Evolutionary conservation across 2,888 invertebrate species (phyloP), one percentile per base, ranked within the genome.

Genomic region (Dichetophora obliterata): DNA sequence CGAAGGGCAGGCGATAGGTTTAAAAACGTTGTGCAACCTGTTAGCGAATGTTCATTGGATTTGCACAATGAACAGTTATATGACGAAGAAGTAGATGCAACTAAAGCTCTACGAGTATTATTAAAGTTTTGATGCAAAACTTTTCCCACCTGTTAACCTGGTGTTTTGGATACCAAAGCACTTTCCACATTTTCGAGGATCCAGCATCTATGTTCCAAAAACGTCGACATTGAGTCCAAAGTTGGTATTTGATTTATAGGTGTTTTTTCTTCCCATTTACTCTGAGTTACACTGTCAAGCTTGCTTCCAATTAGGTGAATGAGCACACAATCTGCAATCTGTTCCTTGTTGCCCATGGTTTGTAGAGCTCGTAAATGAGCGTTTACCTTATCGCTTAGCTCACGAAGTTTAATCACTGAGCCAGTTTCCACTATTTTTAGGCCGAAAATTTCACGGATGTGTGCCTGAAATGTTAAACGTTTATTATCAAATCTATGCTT

Each of bases 401-500:
- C 76, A 14, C 54, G 54, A 61, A 76, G 65, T 19, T 66, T 50
- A 6, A 71, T 37, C 37, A 37, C 65, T 5, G 54, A 52, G 5
- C 71, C 65, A 19, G 34, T 24, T 37, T 63, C 24, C 34, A 76
- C 71, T 3, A 19, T 71, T 9, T 50, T 63, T 3, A 76, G 9
- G 19, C 52, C 50, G 22, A 71, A 71, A 54, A 75, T 57, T 16
- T 68, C 57, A 19, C 69, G 66, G 14, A 69, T 37, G 43, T 75
- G 75, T 70, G 77, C 70, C 74, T 70, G 69, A 74, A 75, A 77
- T 19, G 57, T 75, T 57, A 75, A 66, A 2, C 31, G 22, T 14
- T 61, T 61, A 61, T 61, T 61, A 16, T 61, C 61, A 4, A 61
- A 61, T 61, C 61, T 22, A 27, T 27, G 24, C 5, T 27, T 11